Base-by-base conservation (phyloP, 1,140 invertebrate species). In the fruit fly (Drosophila melanogaster) region DNA sequence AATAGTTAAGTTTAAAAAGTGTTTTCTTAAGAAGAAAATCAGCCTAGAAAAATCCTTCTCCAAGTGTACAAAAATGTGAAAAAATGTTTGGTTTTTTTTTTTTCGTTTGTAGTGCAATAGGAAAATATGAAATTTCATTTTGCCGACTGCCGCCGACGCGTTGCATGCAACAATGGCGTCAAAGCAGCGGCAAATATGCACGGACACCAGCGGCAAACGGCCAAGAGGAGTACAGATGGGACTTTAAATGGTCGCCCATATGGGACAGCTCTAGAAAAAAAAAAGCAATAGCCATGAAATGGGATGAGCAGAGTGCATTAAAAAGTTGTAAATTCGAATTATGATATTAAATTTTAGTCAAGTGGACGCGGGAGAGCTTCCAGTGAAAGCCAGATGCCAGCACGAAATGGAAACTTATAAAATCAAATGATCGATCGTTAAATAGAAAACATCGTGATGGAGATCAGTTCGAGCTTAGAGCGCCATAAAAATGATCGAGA, bases 41-140 rank as follows among this genome's bases (percentile, higher is more conserved):
- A 38, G 14, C 4, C 15, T 2, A 1, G 2, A 26, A 26, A n/a
- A 14, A 24, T 17, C 4, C 19, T 24, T 65, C 38, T 35, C 0
- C 1, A 19, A 35, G 61, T 54, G 65, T 37, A 44, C 3, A 40
- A 44, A 56, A 53, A 65, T 53, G 37, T 62, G 15, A 38, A 46
- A 64, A 58, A 47, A 62, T 41, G 10, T 43, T 61, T 60, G 8
- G 1, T 4, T 51, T 55, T 55, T 61, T 55, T 61, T 70, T 53
- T 33, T 37, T 0, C 7, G 8, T 47, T 61, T 76, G 30, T 43
- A 47, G 37, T 26, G 57, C 60, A 74, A 85, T 77, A 85, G 67
- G 81, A 81, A 86, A 87, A 87, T 86, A 83, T 87, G 79, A 87
- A 87, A 83, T 83, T 87, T 87, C 83, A 87, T 87, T 87, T 83